Base-by-base conservation (phyloP, 2,797 vertebrate genomes). In the Danio choprae region DNA sequence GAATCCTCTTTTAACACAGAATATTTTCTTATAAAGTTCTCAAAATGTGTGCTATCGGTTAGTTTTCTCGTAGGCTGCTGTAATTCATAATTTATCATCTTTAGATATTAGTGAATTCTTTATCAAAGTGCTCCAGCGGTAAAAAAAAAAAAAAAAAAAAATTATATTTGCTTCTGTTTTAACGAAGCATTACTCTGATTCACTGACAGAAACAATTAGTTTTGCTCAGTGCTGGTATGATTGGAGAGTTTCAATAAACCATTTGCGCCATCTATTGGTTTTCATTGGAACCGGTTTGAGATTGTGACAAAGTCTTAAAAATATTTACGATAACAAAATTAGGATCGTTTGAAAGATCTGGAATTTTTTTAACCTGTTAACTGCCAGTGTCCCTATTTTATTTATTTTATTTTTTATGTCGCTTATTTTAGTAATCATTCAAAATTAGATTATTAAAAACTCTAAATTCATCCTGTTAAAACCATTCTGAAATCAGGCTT, bases 261-360 rank as follows among this genome's bases (percentile, higher is more conserved):
- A 43, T n/a, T 62, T 43, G 77, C 77, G 18, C 67, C 77, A 71
- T 71, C 77, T 79, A 13, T 44, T 44, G 77, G 46, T 12, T 62
- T n/a, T 13, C 1, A 5, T 11, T 51, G 36, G 56, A 51, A 51
- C 55, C 46, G 11, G 16, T 38, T 46, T 6, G 10, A n/a, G 13
- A 41, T 48, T 53, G 44, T 12, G 18, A 18, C 10, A 12, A 44
- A 40, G n/a, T 8, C 63, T 65, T 13, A n/a, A n/a, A n/a, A n/a
- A 15, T 64, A 43, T 11, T 12, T 20, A 20, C 15, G 10, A 7
- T 63, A 46, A n/a, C n/a, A 12, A 10, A 46, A 22, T 5, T 2
- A 22, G 22, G 8, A 44, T 59, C 15, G 0, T 2, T 36, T 40
- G n/a, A 62, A 40, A n/a, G 16, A 2, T n/a, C 15, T 40, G 40